Percentiles rank a stretch among this genome's conserved stretches.
These are phyloP conservation scores for Novumbra hubbsi DNA, from an alignment of 2,797 vertebrate genomes.

Conservation along the genomic window DNA sequence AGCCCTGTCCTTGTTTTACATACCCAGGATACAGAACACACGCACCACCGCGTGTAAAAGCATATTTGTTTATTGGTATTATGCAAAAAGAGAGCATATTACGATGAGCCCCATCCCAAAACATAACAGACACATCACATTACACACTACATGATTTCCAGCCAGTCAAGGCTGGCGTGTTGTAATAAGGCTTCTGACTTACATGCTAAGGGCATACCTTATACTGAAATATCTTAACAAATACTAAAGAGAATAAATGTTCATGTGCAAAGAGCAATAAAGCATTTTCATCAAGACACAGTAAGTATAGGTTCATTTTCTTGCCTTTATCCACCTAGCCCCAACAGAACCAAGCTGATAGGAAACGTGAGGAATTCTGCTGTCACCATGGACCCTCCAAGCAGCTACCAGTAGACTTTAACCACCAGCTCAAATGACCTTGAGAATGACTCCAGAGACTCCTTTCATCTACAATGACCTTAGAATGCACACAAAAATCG, in stretches of 20 bases:
- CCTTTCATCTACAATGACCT: conserved; percentile 45
- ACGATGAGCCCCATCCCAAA: too few species aligned
- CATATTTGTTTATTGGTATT: too few species aligned
- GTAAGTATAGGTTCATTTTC: conserved; percentile 66
- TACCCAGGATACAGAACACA: too few species aligned
- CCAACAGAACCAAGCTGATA: conserved; percentile 74
- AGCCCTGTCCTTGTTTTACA: too few species aligned
- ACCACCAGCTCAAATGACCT: conserved; percentile 75
- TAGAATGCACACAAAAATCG: conserved; percentile 32
- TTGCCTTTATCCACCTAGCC: conserved; percentile 77
- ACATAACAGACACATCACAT: too few species aligned
- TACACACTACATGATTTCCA: too few species aligned
- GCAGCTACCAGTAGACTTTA: conserved; percentile 65
- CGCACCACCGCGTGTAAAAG: too few species aligned
- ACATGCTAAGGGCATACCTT: not conserved
- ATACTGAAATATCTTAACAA: too few species aligned
- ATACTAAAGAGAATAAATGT: not conserved
- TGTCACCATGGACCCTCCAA: conserved; percentile 70
- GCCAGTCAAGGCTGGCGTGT: too few species aligned
- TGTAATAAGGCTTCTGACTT: not conserved
- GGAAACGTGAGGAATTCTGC: conserved; percentile 77
- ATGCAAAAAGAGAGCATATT: too few species aligned
- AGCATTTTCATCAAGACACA: conserved; percentile 49
- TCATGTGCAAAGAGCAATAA: not conserved
- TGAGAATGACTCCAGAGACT: conserved; percentile 60